phyloP scores from a whole-genome alignment of 1,140 invertebrate genomes.

The Tenebrio molitor region DNA sequence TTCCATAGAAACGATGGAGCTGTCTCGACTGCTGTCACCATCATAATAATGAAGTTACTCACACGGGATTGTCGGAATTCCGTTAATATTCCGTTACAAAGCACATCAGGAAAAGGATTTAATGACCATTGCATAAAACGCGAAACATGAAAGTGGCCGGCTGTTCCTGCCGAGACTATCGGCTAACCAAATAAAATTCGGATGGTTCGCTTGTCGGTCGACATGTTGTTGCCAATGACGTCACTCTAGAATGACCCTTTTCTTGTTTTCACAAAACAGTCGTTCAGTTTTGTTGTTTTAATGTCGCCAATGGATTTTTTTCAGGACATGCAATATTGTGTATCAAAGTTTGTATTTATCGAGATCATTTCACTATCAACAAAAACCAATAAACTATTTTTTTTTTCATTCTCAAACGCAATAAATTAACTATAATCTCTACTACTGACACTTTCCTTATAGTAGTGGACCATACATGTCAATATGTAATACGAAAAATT shows the following conservation, averaged over 20 bases:
- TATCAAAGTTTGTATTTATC: no score
- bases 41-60: conserved; percentile 35
- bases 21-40: conserved; percentile 2
- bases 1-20: background rate
- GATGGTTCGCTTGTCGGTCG: conserved; percentile 10
- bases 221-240: conserved; percentile 1
- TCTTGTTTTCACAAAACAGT: conserved; percentile 20
- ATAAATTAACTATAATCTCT: no score
- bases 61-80: conserved; percentile 36
- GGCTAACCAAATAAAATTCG: conserved; percentile 41
- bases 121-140: conserved; percentile 50
- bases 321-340: no score
- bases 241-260: conserved; percentile 3
- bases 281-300: background rate
- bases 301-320: background rate
- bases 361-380: no score
- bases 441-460: no score
- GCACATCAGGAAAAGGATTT: conserved; percentile 43
- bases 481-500: no score
- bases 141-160: conserved; percentile 48
- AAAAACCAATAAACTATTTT: no score
- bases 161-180: conserved; percentile 36
- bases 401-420: no score
- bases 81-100: conserved; percentile 39
- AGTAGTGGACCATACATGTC: no score